Evolutionary conservation across 1,140 invertebrate species (phyloP).

Genomic region (Coenobita brevimanus): DNA sequence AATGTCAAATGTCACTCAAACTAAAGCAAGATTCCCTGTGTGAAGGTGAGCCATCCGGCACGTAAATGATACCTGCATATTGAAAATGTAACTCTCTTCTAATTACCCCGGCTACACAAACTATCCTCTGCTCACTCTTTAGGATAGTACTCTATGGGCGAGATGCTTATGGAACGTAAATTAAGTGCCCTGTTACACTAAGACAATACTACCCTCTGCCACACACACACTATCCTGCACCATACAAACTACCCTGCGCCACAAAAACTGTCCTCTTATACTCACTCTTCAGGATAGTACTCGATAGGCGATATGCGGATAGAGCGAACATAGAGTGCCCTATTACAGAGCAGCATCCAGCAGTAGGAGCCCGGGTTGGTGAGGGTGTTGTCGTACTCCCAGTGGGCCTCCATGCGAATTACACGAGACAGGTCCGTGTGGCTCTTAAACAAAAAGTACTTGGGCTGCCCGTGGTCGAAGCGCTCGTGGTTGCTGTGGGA

Average conservation of each 20-base stretch:
- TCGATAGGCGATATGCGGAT: constrained; percentile 41
- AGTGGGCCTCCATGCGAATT: constrained; percentile 43
- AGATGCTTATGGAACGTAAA: no score
- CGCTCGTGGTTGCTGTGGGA: constrained; percentile 28
- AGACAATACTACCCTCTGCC: no score
- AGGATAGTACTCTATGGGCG: no score
- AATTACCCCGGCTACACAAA: no score
- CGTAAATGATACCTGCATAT: no score
- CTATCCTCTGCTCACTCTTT: no score
- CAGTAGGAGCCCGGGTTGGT: constrained; percentile 45
- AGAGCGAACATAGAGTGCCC: constrained; percentile 40
- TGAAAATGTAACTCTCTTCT: no score
- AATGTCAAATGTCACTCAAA: no score
- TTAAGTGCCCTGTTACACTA: no score
- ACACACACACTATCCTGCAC: no score
- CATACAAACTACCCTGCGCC: background rate
- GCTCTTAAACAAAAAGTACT: constrained; percentile 55
- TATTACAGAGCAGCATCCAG: constrained; percentile 40
- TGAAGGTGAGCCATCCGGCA: no score
- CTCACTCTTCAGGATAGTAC: constrained; percentile 42
- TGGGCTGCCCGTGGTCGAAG: constrained; percentile 55
- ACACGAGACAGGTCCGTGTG: constrained; percentile 38
- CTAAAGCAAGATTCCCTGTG: no score
- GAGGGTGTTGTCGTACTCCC: constrained; percentile 30
- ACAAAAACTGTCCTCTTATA: background rate